Evolutionary conservation across 2,797 vertebrate species (phyloP), one percentile per base, ranked within the genome.

Genomic region (Enoplosus armatus): DNA sequence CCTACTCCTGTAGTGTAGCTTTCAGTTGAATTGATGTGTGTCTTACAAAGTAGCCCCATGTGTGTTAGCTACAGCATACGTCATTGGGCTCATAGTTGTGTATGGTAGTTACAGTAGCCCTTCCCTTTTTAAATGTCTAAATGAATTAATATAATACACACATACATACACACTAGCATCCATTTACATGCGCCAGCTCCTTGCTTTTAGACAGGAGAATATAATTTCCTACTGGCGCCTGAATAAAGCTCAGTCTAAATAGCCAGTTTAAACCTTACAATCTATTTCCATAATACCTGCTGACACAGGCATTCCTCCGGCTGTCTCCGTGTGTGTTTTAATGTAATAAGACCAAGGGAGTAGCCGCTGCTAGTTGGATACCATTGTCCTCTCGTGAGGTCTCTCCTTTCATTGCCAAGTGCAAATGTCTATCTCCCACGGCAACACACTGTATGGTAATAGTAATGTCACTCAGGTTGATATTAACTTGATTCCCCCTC

Each of bases 221-320:
- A 84, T 81, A 6, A 80, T 93, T 92, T 93, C 88, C 85, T 70
- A 50, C 88, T 78, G 91, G 88, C 85, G 73, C 90, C 90, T 83
- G 85, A 65, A 80, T 88, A 79, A 85, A 87, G 80, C 87, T 61
- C 73, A 35, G 64, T 87, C 69, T 84, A 88, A 93, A 91, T 89
- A 87, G 85, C 80, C 78, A 22, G 84, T 92, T 91, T 86, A 85
- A 88, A 89, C 80, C 76, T 85, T 84, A 69, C 35, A 24, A 64
- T 41, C 82, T 83, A 87, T 95, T 93, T 94, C 87, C 94, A 91
- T 94, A 95, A 94, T 87, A 81, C 86, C 87, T 88, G 89, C 89
- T 90, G 92, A 92, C 92, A 83, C 85, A 39, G 77, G 72, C 86
- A 64, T 85, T 90, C 83, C 74, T 74, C 79, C 27, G 47, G 58